Conservation (phyloP, 2,113 vertebrate genomes). For the Sturnira hondurensis region DNA sequence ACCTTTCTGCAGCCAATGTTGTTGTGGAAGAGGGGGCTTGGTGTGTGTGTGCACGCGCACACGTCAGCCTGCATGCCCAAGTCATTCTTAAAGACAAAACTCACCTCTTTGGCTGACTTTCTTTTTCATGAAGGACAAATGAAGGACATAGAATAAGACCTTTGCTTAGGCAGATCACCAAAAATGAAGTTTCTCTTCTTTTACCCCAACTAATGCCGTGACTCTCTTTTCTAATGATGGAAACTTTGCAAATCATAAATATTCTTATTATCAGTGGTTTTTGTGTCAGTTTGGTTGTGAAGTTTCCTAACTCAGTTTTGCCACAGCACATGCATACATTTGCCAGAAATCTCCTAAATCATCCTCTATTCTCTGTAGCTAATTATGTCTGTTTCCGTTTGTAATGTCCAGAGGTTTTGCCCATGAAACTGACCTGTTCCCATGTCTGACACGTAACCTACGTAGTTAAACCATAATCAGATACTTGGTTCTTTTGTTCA, state of each 20-base stretch:
- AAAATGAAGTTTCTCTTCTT: constrained; percentile 46
- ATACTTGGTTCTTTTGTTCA: constrained; percentile 15
- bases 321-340: not conserved
- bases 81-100: constrained; percentile 45
- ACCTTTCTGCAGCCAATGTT: constrained; percentile 77
- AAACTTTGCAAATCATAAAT: not conserved
- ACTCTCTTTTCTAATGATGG: constrained; percentile 11
- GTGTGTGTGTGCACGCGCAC: not conserved
- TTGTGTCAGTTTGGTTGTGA: constrained; percentile 49
- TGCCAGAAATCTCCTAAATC: not conserved
- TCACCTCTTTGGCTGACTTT: constrained; percentile 42
- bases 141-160: constrained; percentile 37
- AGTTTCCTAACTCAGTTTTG: constrained; percentile 40
- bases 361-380: not conserved
- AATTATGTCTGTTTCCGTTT: constrained; percentile 42
- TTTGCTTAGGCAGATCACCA: constrained; percentile 5
- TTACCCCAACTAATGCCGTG: not conserved
- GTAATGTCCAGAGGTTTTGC: not conserved
- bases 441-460: constrained; percentile 46
- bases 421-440: not conserved
- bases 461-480: constrained; percentile 34
- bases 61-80: not conserved
- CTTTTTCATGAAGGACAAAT: constrained; percentile 59
- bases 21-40: constrained; percentile 72
- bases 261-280: constrained; percentile 14